Evolutionary conservation across 2,888 invertebrate species (phyloP), one percentile per base, ranked within the genome.

Genomic region (Phortica okadai): DNA sequence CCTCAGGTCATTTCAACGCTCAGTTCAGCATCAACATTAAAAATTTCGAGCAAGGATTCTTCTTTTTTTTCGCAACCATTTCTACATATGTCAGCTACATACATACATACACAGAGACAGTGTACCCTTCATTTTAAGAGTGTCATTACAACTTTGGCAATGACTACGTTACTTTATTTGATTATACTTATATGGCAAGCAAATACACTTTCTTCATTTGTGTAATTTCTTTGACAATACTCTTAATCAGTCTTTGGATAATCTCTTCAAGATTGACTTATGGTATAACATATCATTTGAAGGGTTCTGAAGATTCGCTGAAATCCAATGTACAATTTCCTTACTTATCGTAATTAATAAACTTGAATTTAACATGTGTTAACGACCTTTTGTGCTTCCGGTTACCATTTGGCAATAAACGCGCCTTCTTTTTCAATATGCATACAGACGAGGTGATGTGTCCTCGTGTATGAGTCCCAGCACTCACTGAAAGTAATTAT

Each of bases 1-100:
- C 89, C 89, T 84, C 88, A 89, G 90, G 89, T 83, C 88, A 90
- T 89, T 82, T 80, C 74, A 84, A 89, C 84, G 87, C 87, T 89
- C 82, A 64, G 41, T 42, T 41, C n/a, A 11, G n/a, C 14, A 16
- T 16, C 56, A 56, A 6, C 56, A 56, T 56, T 56, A 56, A 14
- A 66, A 66, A 42, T 66, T 66, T 66, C 42, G 42, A 33, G n/a
- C 66, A 66, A 42, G n/a, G 41, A 41, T 66, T 66, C n/a, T 16
- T 33, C n/a, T 44, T 66, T 66, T 42, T 66, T 16, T 66, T 33
- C 42, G 33, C 42, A 41, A 42, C 41, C 66, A 44, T 66, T 41
- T 21, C 16, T 41, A 41, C 42, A 56, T 56, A 56, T 56, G 11
- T 10, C 33, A 33, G 33, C 14, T 56, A 56, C 56, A n/a, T 56